Base-by-base conservation (phyloP, 64 coral and sea anemone genomes). In the Montipora cactus region DNA sequence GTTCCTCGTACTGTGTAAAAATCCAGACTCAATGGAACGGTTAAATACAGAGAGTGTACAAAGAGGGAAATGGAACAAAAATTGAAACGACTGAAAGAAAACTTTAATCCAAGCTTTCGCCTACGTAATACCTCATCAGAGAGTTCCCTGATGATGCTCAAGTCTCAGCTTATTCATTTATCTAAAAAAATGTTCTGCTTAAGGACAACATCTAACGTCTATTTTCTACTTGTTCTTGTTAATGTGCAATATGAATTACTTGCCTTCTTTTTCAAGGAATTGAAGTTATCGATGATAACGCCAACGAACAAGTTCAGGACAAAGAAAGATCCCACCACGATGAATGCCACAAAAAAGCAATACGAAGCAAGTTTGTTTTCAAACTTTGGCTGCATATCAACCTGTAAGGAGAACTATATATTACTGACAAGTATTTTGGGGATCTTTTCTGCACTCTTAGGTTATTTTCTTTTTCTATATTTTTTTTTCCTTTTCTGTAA, bases 251-350 rank as follows among this genome's bases (percentile, higher is more conserved):
- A 2, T 48, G 5, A 0, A 47, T 9, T 8, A 64, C 28, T 88
- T 59, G 52, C 89, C 94, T 81, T 90, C 45, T 76, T 82, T 91
- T 95, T 90, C 20, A 95, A 77, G 13, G 75, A 87, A 21, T 91
- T 95, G 15, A 95, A 95, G 21, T 95, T 95, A 87, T 95, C 94
- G 37, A 95, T 95, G 77, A 95, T 95, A 25, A 95, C 94, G 18
- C 94, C 94, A 61, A 95, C 94, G 57, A 95, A 91, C 9, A 95
- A 74, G 19, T 95, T 95, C 15, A 95, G 83, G 7, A 95, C 94
- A 57, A 95, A 95, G 15, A 95, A 95, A 6, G 94, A 90, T 7
- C 94, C 94, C 25, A 95, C 67, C 51, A 95, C 69, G 21, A 95
- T 92, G 76, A 95, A 95, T 12, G 91, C 87, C 12, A 95, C 90